Evolutionary conservation across 2,888 invertebrate genomes (phyloP).

Genomic region (Harmothoe impar): DNA sequence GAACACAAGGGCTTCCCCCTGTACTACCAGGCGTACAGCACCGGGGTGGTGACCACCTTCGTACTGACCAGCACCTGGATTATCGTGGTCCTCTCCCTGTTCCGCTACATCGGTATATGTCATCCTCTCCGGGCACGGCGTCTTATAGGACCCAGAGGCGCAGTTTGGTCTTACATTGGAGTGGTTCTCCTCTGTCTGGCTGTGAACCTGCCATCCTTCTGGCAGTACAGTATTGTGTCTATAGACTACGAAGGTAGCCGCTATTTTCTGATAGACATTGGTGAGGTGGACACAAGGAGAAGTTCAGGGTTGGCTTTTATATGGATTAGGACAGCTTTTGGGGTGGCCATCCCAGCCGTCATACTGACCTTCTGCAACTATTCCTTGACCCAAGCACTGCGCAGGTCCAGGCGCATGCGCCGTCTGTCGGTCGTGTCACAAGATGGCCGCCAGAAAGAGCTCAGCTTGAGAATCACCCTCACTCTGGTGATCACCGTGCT

Average conservation of each 20-base stretch:
- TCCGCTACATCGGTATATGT: constrained; percentile 80
- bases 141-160: constrained; percentile 17
- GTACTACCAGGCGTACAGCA: constrained; percentile 75
- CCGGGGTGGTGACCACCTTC: constrained; percentile 78
- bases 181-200: neutral
- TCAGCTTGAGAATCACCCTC: constrained; percentile 74
- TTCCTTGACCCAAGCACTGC: constrained; percentile 74
- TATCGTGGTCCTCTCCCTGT: constrained; percentile 80
- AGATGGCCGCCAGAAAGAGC: too few species aligned
- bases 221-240: constrained; percentile 26
- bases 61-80: constrained; percentile 80
- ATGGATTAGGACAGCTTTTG: constrained; percentile 76
- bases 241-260: neutral
- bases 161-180: constrained; percentile 70
- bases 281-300: constrained; percentile 56
- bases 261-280: constrained; percentile 66
- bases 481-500: constrained; percentile 79
- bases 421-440: constrained; percentile 21
- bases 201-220: constrained; percentile 65
- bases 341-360: constrained; percentile 79
- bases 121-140: constrained; percentile 78
- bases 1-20: neutral
- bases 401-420: constrained; percentile 63
- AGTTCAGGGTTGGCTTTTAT: constrained; percentile 59
- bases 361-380: constrained; percentile 79